Evolutionary conservation across 2,113 vertebrate species (phyloP), one percentile per base, ranked within the genome.

Genomic region (Arenaria interpres): DNA sequence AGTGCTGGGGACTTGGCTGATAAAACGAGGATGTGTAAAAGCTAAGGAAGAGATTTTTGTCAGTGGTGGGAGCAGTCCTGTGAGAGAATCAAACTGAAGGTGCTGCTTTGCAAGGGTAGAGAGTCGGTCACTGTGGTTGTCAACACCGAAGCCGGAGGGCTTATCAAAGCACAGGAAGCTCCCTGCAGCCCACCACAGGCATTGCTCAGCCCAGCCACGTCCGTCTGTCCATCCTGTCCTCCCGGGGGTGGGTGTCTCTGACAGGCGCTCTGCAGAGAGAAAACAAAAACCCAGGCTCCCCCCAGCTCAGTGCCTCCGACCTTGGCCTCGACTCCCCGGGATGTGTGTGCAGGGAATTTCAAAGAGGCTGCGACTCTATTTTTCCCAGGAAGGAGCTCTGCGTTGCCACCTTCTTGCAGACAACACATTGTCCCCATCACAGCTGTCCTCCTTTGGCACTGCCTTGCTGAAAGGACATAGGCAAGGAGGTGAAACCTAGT

Each of bases 191-290:
- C 48, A 33, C 46, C 32, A n/a, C 0, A 1, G 56, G 89, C 82
- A 93, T 95, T 79, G 57, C 67, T 75, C 46, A 90, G 79, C 89
- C 66, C 79, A 83, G 85, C 95, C 89, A 90, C 53, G n/a, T 90
- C 93, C 76, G 9, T 74, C 78, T 89, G 73, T 89, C 96, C 92
- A 75, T 84, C 85, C 95, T 27, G 12, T 33, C 60, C 80, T 86
- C 93, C 91, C n/a, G 2, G 72, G 39, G 90, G 45, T 77, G 85
- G 62, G 14, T 0, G 0, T n/a, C 60, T 92, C 84, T 96, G 96
- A 96, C 95, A 96, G 85, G 56, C 83, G 20, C 62, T 81, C 78
- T 76, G 80, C 81, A 69, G 86, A 85, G 92, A 85, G 18, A 69
- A 92, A 75, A 74, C 37, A 72, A 81, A 85, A 48, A 8, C 16